Conservation (phyloP, 2,888 invertebrate species). For the Rhaphigaster nebulosa region DNA sequence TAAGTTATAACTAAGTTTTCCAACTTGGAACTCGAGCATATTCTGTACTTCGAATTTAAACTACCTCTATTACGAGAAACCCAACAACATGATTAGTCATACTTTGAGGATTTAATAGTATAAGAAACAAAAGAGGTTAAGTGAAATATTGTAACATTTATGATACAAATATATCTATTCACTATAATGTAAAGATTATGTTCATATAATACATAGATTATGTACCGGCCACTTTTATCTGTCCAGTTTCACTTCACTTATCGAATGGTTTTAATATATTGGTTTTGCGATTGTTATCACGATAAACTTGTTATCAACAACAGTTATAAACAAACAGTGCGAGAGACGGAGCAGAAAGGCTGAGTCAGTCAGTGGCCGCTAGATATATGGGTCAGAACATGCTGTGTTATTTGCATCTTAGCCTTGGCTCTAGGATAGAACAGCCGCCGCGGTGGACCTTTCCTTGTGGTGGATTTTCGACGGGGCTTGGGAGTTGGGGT, state of each 20-base stretch:
- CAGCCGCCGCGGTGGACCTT: background rate
- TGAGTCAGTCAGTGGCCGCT: slow-evolving; percentile 9
- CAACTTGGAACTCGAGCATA: too few species aligned
- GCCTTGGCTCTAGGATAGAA: slow-evolving; percentile 38
- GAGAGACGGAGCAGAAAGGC: slow-evolving; percentile 3
- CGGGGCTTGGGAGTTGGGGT: background rate
- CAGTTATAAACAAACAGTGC: slow-evolving; percentile 19
- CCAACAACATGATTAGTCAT: background rate
- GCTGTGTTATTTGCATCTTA: slow-evolving; percentile 33
- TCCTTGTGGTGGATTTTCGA: background rate
- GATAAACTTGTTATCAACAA: background rate
- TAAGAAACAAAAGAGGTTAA: background rate
- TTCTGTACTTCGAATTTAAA: too few species aligned
- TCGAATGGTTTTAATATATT: background rate
- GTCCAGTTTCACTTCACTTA: background rate
- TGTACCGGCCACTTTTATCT: background rate
- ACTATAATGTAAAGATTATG: background rate
- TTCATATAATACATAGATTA: too few species aligned
- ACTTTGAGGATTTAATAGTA: background rate
- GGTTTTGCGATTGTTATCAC: background rate
- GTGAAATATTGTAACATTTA: background rate
- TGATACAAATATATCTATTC: background rate
- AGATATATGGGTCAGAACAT: slow-evolving; percentile 39
- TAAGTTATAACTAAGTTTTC: too few species aligned
- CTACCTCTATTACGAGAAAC: too few species aligned